A percentile compares a stretch with the other conserved stretches of the same genome.
Evolutionary conservation across 2,888 invertebrate species (phyloP).

Genomic region (Anoplius nigerrimus): DNA sequence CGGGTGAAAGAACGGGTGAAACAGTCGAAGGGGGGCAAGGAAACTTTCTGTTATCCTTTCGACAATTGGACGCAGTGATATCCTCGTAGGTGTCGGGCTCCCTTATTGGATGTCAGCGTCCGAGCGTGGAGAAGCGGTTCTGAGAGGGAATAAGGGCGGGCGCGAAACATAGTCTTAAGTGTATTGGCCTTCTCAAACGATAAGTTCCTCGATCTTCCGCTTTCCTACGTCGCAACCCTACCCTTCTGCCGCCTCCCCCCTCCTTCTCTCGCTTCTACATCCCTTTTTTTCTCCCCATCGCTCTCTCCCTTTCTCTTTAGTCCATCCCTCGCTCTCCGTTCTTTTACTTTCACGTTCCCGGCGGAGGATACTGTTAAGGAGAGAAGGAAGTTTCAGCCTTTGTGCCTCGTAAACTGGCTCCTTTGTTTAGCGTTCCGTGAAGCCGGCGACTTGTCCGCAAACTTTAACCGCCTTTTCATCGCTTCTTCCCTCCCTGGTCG

Average conservation of each 20-base stretch:
- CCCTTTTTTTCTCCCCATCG: neutral
- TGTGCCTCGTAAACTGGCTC: conserved; percentile 7
- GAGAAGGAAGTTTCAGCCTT: neutral
- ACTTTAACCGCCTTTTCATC: conserved; percentile 51
- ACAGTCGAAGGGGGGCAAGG: too few species aligned
- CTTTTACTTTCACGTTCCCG: conserved; percentile 6
- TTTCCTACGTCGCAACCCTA: too few species aligned
- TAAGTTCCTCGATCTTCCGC: conserved; percentile 4
- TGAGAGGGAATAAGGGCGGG: neutral
- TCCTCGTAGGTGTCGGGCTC: neutral
- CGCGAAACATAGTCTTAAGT: neutral
- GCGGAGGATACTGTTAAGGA: neutral
- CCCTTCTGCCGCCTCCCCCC: too few species aligned
- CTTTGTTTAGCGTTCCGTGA: conserved; percentile 46
- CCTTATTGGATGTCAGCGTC: neutral
- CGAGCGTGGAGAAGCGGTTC: neutral
- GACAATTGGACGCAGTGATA: neutral
- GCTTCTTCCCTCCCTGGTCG: conserved; percentile 20
- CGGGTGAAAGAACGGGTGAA: too few species aligned
- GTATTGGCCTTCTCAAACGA: conserved; percentile 3
- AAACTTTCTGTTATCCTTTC: too few species aligned
- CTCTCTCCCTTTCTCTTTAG: neutral
- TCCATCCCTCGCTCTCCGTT: neutral
- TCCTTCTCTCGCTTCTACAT: neutral
- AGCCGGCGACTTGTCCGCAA: conserved; percentile 37